A percentile compares a stretch with the other conserved stretches of the same genome.
Evolutionary conservation across 2,113 vertebrate genomes (phyloP).

Genomic region (Hepsetus odoe): DNA sequence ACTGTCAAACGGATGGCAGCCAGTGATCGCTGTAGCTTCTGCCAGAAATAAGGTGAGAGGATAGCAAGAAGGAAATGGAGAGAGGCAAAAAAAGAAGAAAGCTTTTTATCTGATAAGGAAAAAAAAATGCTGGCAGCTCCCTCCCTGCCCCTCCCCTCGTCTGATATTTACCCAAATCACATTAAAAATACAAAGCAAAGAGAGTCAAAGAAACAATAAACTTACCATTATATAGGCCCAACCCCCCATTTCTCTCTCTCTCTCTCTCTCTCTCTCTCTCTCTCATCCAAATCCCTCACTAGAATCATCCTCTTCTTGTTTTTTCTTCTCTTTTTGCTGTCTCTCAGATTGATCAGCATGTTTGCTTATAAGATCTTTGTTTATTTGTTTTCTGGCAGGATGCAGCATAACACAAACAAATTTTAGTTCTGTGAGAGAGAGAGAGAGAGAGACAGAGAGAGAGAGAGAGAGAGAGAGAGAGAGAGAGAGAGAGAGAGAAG

Average conservation of each 20-base stretch:
- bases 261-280: conserved; percentile 58
- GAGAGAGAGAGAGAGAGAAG: conserved; percentile 37
- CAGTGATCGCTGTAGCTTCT: conserved; percentile 88
- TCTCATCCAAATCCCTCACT: conserved; percentile 11
- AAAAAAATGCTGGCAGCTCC: conserved; percentile 78
- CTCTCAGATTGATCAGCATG: conserved; percentile 87
- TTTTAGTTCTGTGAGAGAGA: conserved; percentile 73
- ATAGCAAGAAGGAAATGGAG: conserved; percentile 49
- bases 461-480: conserved; percentile 38
- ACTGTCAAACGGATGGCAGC: conserved; percentile 98
- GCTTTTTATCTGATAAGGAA: conserved; percentile 86
- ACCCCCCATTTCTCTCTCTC: conserved; percentile 57
- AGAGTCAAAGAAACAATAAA: conserved; percentile 78
- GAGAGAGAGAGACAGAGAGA: conserved; percentile 47
- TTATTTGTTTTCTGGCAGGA: conserved; percentile 90
- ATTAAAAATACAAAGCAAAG: conserved; percentile 90
- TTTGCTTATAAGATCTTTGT: conserved; percentile 92
- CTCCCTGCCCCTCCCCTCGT: conserved; percentile 80
- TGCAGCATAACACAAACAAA: conserved; percentile 83
- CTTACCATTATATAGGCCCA: conserved; percentile 83
- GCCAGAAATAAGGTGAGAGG: conserved; percentile 89
- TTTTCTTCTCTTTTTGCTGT: conserved; percentile 69
- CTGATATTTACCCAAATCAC: conserved; percentile 90
- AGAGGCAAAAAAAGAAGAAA: conserved; percentile 22
- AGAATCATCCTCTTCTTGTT: conserved; percentile 10